Base-by-base conservation (phyloP, 1,140 invertebrate genomes). In the Zaprionus kolodkinae region DNA sequence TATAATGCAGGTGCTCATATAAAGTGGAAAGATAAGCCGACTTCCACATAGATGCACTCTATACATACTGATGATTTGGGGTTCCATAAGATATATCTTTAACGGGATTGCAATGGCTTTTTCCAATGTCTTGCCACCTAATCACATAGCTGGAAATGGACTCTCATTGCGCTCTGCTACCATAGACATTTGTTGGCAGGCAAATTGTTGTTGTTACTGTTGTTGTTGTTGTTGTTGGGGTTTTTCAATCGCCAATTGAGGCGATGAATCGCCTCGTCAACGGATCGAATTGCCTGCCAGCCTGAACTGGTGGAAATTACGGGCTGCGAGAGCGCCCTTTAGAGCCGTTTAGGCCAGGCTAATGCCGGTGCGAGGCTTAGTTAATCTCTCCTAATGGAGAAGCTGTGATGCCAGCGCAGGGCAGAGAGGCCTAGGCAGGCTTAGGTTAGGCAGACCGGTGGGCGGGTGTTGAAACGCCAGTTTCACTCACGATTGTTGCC, bases 401-500 rank as follows among this genome's bases (percentile, higher is more conserved):
- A 12, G 43, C 21, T 0, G 33, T 9, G 11, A 4, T 5, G 15
- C 7, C 43, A 13, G 13, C 1, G 38, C 1, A 7, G 15, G 15
- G n/a, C 1, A 9, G 43, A 7, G n/a, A 1, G 9, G 17, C 9
- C 1, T 21, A 2, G 10, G 17, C 43, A 21, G 40, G 13, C 35
- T 13, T 13, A 43, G 57, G 15, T 21, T 5, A 17, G 43, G 17
- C 55, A 25, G 25, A 6, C 11, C 35, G 54, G 21, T 65, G 73
- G 68, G 61, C 68, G 62, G 64, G 75, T 74, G 81, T 81, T 88
- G 71, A 89, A 88, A 75, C 59, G 76, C 15, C 80, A 70, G 72
- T 71, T 77, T 79, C 70, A 78, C 84, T 87, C 78, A 79, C 77
- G 77, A 79, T 62, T 71, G 57, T 64, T 63, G 69, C 62, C 56